phyloP scores from a whole-genome alignment of 2,888 invertebrate species.

The Diachrysia chrysitis region DNA sequence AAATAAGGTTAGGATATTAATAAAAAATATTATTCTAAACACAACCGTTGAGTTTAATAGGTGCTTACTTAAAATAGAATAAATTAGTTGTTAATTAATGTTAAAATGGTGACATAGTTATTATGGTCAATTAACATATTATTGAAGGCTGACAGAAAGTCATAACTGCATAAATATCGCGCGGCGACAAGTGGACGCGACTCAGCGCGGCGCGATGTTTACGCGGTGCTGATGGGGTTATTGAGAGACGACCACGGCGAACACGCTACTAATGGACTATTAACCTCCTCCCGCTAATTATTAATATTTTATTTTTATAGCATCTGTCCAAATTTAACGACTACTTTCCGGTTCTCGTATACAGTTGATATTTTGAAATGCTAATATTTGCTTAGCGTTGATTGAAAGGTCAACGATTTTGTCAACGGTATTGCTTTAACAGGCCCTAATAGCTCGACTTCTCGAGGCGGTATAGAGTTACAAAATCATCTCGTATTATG shows the following conservation, averaged over 20 bases:
- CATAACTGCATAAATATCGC: slow-evolving; percentile 52
- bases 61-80: neutral
- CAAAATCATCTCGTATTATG: slow-evolving; percentile 68
- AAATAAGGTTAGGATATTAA: neutral
- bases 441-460: slow-evolving; percentile 66
- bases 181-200: slow-evolving; percentile 19
- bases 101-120: slow-evolving; percentile 6
- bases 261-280: slow-evolving; percentile 81
- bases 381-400: slow-evolving; percentile 79
- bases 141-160: slow-evolving; percentile 35
- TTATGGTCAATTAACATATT: neutral
- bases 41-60: neutral
- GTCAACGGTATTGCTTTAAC: slow-evolving; percentile 67
- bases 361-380: slow-evolving; percentile 77
- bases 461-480: slow-evolving; percentile 74
- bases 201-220: slow-evolving; percentile 41
- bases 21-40: neutral
- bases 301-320: slow-evolving; percentile 86
- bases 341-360: slow-evolving; percentile 81
- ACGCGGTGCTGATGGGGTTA: slow-evolving; percentile 58
- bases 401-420: slow-evolving; percentile 80
- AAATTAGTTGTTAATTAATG: neutral
- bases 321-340: slow-evolving; percentile 80
- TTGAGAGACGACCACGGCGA: slow-evolving; percentile 55
- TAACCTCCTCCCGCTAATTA: slow-evolving; percentile 81